Evolutionary conservation across 2,888 invertebrate species (phyloP), one percentile per base, ranked within the genome.

Genomic region (Lucinisca nassula): DNA sequence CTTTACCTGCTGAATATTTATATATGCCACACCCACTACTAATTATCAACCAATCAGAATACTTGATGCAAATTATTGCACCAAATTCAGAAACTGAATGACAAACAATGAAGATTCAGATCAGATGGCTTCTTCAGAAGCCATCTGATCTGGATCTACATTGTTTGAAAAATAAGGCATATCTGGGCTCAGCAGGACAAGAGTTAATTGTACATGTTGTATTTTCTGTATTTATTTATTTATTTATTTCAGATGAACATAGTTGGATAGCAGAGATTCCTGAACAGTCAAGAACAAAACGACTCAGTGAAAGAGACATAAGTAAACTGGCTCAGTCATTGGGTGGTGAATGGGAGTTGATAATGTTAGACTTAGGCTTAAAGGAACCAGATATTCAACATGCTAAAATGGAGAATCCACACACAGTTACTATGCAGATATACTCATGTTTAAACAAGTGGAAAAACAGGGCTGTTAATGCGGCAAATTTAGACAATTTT

Each of bases 281-380:
- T 3, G 51, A 40, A 35, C 21, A 32, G 4, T 37, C 83, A 21
- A 55, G 73, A 32, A 55, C 49, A 1, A 37, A 49, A 10, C 72
- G 80, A 27, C 38, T 90, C 17, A 67, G 30, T 24, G 90, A 90
- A 45, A 58, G 87, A 35, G 90, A 90, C 32, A 61, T 90, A 32
- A 88, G 90, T 45, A 76, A 79, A 73, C 84, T 90, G n/a, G 84
- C 90, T 17, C 87, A 84, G 38, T 70, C 80, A 12, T 40, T 90
- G 2, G 88, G 86, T 0, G 55, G 37, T 27, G 88, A 87, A 30
- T 90, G 90, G 90, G 84, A 88, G 72, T 10, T 87, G 10, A 81
- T 88, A 2, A 72, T 58, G n/a, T 55, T 38, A 40, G 85, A 85
- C 12, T 51, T 90, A 72, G 88, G 83, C n/a, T 61, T 90, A 1